A percentile compares a stretch with the other conserved stretches of the same genome.
Evolutionary conservation across 2,797 vertebrate species (phyloP).

Genomic region (Gobio occitaniae): DNA sequence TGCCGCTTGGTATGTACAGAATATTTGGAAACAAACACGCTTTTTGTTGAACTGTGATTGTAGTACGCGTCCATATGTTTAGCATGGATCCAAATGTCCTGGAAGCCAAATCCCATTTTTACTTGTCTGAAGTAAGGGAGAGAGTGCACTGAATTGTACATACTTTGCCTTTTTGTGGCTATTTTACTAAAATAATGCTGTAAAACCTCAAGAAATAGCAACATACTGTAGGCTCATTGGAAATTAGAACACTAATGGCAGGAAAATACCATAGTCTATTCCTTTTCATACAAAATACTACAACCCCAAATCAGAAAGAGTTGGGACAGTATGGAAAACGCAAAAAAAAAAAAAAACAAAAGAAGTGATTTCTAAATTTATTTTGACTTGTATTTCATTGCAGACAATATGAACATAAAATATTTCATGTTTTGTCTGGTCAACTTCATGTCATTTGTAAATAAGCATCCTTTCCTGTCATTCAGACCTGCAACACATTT

Average conservation of each 20-base stretch:
- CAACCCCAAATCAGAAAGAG: too few species aligned
- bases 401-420: too few species aligned
- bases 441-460: too few species aligned
- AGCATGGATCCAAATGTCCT: constrained; percentile 4
- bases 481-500: too few species aligned
- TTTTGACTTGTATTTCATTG: too few species aligned
- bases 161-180: neutral
- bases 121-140: neutral
- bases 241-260: neutral
- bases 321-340: too few species aligned
- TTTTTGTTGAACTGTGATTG: neutral
- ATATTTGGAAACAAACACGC: neutral
- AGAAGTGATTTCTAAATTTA: too few species aligned
- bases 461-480: too few species aligned
- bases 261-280: neutral
- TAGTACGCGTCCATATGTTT: neutral
- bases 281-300: neutral
- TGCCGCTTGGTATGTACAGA: neutral
- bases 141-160: constrained; percentile 1
- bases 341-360: too few species aligned
- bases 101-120: neutral
- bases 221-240: neutral
- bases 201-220: neutral
- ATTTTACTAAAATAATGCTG: neutral
- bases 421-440: too few species aligned